These are phyloP conservation scores for Tetragnatha versicolor DNA, from an alignment of 1,140 invertebrate genomes.

Conservation along the genomic window DNA sequence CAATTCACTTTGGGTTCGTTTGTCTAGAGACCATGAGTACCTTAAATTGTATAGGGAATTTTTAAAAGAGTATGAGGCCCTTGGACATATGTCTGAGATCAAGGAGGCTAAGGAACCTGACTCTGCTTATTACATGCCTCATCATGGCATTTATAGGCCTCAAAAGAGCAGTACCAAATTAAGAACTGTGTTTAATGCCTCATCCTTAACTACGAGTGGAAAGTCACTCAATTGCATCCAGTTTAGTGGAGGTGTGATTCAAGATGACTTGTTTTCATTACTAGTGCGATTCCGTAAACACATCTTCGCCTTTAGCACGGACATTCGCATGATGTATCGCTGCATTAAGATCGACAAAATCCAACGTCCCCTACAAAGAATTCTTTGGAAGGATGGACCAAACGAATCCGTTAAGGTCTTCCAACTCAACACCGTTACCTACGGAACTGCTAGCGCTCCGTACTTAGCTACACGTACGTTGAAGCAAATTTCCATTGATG, in stretches of 20 bases:
- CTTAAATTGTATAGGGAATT: background rate
- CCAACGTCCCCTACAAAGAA: constrained; percentile 60
- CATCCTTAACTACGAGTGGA: background rate
- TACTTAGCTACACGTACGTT: constrained; percentile 60
- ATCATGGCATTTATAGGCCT: background rate
- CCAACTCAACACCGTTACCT: constrained; percentile 61
- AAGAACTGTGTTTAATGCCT: constrained; percentile 42
- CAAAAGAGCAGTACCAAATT: constrained; percentile 38
- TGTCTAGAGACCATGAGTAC: background rate
- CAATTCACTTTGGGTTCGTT: background rate
- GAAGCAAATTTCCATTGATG: constrained; percentile 59
- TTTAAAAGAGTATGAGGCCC: background rate
- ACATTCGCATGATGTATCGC: constrained; percentile 55
- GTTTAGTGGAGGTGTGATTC: constrained; percentile 29
- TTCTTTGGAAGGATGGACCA: constrained; percentile 62
- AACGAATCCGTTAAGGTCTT: constrained; percentile 59
- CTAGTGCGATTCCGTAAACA: constrained; percentile 50
- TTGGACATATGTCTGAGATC: constrained; percentile 2
- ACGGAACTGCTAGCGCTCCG: constrained; percentile 61
- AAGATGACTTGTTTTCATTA: constrained; percentile 41
- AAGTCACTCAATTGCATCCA: constrained; percentile 52
- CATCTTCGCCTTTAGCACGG: constrained; percentile 18
- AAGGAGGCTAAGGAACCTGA: background rate
- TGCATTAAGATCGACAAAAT: constrained; percentile 3
- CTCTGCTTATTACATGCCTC: background rate